Evolutionary conservation across 2,888 invertebrate genomes (phyloP).

Genomic region (Zootermopsis nevadensis): DNA sequence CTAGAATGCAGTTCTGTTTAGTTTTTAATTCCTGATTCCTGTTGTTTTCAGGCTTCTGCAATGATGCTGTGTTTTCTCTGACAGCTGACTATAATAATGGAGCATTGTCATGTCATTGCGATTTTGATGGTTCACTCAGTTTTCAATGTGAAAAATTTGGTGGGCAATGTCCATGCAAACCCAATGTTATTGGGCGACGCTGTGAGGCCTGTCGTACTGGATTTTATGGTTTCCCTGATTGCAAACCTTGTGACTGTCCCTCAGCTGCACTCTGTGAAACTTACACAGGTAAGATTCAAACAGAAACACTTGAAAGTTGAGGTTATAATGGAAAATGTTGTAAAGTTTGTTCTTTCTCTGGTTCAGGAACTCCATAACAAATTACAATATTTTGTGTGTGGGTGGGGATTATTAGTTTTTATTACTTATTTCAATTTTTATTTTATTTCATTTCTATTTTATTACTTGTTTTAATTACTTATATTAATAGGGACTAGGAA

Average conservation of each 20-base stretch:
- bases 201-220: conserved; percentile 88
- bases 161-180: conserved; percentile 94
- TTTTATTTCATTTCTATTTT: no score
- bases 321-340: no score
- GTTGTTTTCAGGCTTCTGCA: conserved; percentile 80
- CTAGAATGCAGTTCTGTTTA: no score
- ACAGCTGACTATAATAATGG: conserved; percentile 96
- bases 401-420: no score
- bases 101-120: conserved; percentile 89
- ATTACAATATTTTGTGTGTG: no score
- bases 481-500: no score
- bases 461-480: no score
- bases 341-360: no score
- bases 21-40: no score
- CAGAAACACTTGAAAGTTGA: no score
- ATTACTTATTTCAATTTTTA: no score
- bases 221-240: conserved; percentile 95
- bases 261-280: conserved; percentile 84
- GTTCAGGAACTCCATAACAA: no score
- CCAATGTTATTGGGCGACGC: conserved; percentile 91
- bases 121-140: conserved; percentile 85
- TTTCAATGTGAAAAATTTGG: conserved; percentile 94
- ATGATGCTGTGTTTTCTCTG: conserved; percentile 90
- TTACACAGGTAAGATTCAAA: conserved; percentile 65
- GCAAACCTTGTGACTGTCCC: conserved; percentile 89